Evolutionary conservation across 2,797 vertebrate genomes (phyloP).

Genomic region (Gila robusta): DNA sequence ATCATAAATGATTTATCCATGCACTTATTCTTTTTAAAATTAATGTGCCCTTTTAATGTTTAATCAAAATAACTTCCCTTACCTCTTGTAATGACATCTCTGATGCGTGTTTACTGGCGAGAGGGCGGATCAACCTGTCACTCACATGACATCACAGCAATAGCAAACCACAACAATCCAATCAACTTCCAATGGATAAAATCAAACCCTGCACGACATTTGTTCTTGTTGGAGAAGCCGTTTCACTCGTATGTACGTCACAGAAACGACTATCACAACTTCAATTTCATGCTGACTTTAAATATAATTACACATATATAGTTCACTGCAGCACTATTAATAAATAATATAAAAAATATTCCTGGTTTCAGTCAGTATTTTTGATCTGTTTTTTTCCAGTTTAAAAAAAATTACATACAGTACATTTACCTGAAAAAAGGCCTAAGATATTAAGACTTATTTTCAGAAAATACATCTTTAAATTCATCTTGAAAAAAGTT

Average conservation of each 20-base stretch:
- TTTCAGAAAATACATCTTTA: background rate
- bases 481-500: background rate
- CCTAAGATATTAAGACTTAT: background rate
- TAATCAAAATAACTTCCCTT: background rate
- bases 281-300: background rate
- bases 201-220: background rate
- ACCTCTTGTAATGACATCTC: background rate
- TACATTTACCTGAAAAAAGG: background rate
- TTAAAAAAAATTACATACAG: background rate
- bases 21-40: no score
- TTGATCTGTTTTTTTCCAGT: background rate
- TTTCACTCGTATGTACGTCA: background rate
- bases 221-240: background rate
- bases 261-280: background rate
- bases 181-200: background rate
- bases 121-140: background rate
- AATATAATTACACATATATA: slow-evolving; percentile 28
- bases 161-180: background rate
- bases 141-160: background rate
- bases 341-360: background rate
- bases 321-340: background rate
- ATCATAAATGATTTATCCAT: background rate
- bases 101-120: background rate
- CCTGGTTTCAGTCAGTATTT: background rate
- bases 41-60: background rate